phyloP scores from a whole-genome alignment of 2,888 invertebrate genomes.

The Troilus luridus region DNA sequence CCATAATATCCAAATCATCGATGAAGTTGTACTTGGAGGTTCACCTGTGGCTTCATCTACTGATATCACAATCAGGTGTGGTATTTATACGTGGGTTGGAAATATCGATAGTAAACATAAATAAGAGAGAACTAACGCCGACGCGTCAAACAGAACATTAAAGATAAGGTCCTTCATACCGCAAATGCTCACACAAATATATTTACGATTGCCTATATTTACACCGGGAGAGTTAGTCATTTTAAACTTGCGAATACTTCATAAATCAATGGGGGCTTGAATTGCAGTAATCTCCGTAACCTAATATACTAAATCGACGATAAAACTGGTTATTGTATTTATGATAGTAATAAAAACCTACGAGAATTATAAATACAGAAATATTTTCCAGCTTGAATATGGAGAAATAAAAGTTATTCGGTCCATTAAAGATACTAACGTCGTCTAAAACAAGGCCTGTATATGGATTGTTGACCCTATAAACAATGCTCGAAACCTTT shows the following conservation, averaged over 20 bases:
- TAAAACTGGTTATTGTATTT: conserved; percentile 18
- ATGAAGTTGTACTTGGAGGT: not conserved
- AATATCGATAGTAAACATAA: conserved; percentile 11
- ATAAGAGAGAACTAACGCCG: not conserved
- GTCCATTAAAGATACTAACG: not conserved
- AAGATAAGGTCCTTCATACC: not conserved
- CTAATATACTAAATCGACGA: conserved; percentile 25
- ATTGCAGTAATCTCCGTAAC: conserved; percentile 2
- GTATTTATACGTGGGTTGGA: not conserved
- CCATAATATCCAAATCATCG: not conserved
- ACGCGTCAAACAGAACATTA: conserved; percentile 1
- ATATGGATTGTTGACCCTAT: conserved; percentile 7
- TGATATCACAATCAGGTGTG: not conserved
- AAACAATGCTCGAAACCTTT: not conserved
- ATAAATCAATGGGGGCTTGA: conserved; percentile 11
- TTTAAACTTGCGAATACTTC: not conserved
- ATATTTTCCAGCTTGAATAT: not conserved
- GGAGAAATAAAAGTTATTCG: not conserved
- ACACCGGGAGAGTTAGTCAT: not conserved
- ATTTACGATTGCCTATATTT: not conserved
- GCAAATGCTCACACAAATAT: not conserved
- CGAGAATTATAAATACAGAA: conserved; percentile 34
- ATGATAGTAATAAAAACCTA: conserved; percentile 25
- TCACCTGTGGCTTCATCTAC: not conserved
- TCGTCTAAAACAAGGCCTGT: too few species aligned